Conservation (phyloP, 2,888 invertebrate genomes). For the Willowsia nigromaculata region DNA sequence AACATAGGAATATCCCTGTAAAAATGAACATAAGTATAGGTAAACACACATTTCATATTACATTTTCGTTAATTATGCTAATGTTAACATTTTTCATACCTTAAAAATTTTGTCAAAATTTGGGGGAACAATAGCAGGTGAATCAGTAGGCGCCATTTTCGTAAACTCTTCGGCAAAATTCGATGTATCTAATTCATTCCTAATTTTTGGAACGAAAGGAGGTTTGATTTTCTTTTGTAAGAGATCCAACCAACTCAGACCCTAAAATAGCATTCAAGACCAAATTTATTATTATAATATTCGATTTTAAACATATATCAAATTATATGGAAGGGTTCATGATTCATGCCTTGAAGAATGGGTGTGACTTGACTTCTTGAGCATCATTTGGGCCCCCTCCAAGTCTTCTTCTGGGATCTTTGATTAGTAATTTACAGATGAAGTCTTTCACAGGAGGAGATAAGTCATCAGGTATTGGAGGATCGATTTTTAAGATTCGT, state of each 20-base stretch:
- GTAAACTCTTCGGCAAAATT: conserved; percentile 99
- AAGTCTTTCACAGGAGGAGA: conserved; percentile 88
- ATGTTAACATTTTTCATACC: no score
- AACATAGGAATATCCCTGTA: conserved; percentile 95
- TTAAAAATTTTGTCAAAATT: conserved; percentile 93
- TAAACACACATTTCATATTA: no score
- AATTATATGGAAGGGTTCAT: no score
- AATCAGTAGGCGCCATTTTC: conserved; percentile 93
- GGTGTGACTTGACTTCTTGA: conserved; percentile 92
- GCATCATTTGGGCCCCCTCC: conserved; percentile 93
- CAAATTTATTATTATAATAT: no score
- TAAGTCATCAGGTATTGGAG: conserved; percentile 92
- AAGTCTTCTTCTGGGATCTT: conserved; percentile 92
- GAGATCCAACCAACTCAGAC: conserved; percentile 91
- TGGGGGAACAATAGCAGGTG: conserved; percentile 92
- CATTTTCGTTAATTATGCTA: no score
- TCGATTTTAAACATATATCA: no score
- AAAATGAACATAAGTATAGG: no score
- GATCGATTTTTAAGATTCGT: conserved; percentile 92
- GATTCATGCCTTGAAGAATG: conserved; percentile 87
- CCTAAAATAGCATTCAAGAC: conserved; percentile 80
- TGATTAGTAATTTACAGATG: conserved; percentile 90
- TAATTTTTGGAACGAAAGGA: conserved; percentile 93
- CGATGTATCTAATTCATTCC: conserved; percentile 93
- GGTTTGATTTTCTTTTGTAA: conserved; percentile 89